Base-by-base conservation (phyloP, 2,797 vertebrate species). In the Sphenodon punctatus region DNA sequence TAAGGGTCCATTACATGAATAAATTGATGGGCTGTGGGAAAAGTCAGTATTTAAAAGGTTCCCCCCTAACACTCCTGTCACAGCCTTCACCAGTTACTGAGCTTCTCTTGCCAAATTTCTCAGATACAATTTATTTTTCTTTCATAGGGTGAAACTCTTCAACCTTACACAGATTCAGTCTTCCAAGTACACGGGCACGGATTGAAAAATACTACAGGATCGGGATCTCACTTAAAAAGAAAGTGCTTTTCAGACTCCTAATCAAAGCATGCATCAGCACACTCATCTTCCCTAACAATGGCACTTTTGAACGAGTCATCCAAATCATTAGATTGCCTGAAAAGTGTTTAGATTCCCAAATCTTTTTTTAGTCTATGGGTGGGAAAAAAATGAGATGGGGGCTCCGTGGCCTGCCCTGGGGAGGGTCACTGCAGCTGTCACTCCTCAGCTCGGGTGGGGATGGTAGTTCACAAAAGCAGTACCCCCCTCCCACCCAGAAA, bases 41-140 rank as follows among this genome's bases (percentile, higher is more conserved):
- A 77, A 90, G 76, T 4, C 5, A 2, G 74, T 75, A 87, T 84
- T 88, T 77, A 88, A 71, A 55, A 80, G 88, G 70, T 72, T 82
- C 76, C 85, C 30, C 66, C 83, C 80, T 85, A 77, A 56, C 25
- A 72, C 64, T 72, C 78, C 86, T 75, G 42, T 6, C 84, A 68
- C 78, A 85, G 78, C 73, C 83, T 80, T 83, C 75, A 43, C 34
- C 84, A 89, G 67, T 75, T 89, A 92, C 82, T 49, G 71, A 76
- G 77, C 84, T 83, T 92, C 82, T 56, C 87, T 78, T 88, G 60
- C 16, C 81, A 91, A 92, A 93, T 80, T 90, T 90, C 85, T 89
- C 71, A 85, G 58, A 80, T 84, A 59, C 84, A 80, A 93, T 93
- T 91, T 88, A 80, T 91, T 93, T 92, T 90, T 88, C 91, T 93